Conservation (phyloP, 2,113 vertebrate genomes). For the Callospermophilus lateralis region DNA sequence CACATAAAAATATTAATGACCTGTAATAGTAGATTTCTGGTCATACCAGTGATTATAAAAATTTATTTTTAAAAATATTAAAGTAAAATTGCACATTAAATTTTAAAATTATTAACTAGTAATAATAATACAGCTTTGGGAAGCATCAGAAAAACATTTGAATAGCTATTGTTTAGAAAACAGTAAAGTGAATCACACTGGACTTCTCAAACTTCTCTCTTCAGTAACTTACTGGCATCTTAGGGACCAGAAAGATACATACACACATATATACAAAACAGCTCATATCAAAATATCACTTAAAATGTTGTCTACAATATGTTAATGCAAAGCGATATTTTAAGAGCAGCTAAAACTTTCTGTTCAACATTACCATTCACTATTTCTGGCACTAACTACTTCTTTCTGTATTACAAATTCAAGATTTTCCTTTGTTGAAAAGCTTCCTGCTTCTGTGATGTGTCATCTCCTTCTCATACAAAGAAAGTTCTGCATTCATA, state of each 20-base stretch:
- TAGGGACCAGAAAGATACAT: background rate
- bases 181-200: background rate
- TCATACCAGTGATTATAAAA: background rate
- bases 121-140: background rate
- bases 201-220: conserved; percentile 1
- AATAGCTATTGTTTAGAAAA: background rate
- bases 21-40: background rate
- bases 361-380: background rate
- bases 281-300: background rate
- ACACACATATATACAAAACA: background rate
- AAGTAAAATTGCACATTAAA: background rate
- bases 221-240: background rate
- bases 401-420: background rate
- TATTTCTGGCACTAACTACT: background rate
- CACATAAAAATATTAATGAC: background rate
- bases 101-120: background rate
- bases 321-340: background rate
- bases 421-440: background rate
- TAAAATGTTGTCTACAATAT: background rate
- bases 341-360: background rate
- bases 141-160: background rate
- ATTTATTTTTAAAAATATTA: background rate
- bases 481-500: background rate
- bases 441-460: background rate
- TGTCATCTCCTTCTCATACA: background rate